Conservation (phyloP, 2,797 vertebrate genomes). For the Meda fulgida region DNA sequence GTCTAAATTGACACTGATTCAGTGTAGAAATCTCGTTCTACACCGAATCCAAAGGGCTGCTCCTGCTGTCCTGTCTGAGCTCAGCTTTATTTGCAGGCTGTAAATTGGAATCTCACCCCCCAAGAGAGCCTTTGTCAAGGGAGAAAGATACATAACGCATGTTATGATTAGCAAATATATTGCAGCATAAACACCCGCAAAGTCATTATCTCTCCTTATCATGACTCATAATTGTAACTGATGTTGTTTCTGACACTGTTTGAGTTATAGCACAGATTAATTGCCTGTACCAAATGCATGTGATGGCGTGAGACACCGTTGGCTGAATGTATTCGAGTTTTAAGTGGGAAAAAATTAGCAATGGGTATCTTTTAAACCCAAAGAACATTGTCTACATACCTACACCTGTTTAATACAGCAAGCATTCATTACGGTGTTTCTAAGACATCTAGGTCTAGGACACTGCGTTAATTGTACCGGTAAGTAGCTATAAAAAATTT, state of each 20-base stretch:
- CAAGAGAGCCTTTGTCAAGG: conserved; percentile 17
- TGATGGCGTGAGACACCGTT: neutral
- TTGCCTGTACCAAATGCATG: conserved; percentile 11
- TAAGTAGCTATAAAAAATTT: neutral
- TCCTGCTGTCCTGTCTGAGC: neutral
- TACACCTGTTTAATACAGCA: neutral
- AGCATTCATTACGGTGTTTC: neutral
- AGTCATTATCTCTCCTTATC: conserved; percentile 46
- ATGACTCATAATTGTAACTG: conserved; percentile 38
- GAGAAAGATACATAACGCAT: conserved; percentile 21
- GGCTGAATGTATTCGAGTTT: conserved; percentile 11
- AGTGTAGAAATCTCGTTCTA: neutral
- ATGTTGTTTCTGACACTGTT: conserved; percentile 28
- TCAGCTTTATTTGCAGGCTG: conserved; percentile 1
- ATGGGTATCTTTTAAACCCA: neutral
- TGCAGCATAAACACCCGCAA: conserved; percentile 23
- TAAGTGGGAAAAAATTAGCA: conserved; percentile 1
- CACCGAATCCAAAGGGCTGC: neutral
- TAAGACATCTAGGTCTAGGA: neutral
- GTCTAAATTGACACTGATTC: neutral
- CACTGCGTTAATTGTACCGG: neutral
- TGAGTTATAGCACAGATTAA: conserved; percentile 29
- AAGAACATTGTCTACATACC: conserved; percentile 5
- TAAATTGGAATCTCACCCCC: conserved; percentile 16
- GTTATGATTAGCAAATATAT: conserved; percentile 35